Evolutionary conservation across 2,113 vertebrate genomes (phyloP), one percentile per base, ranked within the genome.

Genomic region (Sakesphorus luctuosus): DNA sequence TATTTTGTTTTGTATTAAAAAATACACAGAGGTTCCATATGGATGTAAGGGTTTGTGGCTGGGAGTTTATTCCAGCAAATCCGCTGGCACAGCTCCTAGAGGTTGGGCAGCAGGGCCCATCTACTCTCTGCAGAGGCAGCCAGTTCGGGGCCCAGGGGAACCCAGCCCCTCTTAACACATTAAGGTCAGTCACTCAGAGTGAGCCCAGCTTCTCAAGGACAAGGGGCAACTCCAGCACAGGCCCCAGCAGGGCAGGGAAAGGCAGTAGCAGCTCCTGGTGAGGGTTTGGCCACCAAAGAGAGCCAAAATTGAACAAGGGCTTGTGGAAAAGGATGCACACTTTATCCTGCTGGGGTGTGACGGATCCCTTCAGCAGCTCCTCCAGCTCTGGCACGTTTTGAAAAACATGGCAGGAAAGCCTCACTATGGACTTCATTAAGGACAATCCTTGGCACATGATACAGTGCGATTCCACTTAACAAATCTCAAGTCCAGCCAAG

Each of bases 21-120:
- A 86, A 52, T 50, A 82, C 24, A 67, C 61, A 79, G 69, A 80
- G 29, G 33, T 38, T 56, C 50, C 55, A 56, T 46, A 26, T 23
- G 65, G 72, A 88, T 43, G 33, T n/a, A 53, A 88, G 46, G 72
- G 73, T 69, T 87, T 87, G 67, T 3, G 3, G 71, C 40, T 63
- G 55, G 18, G 77, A 82, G 67, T 78, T 94, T 73, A 74, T 87
- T 89, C 69, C 73, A 87, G 84, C 43, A 80, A 74, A 88, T 74
- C 73, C 0, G 6, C 63, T 94, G 90, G 93, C 78, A 79, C 40
- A 43, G 81, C 71, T 87, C 67, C 91, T 49, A 33, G 74, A 89
- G 44, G 36, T 21, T 1, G 0, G 74, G 50, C 62, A 76, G 90
- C 59, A 79, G 68, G 14, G 40, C 58, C 31, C 49, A 35, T 69